These are phyloP conservation scores for Lasioglossum oenotherae DNA, from an alignment of 2,888 invertebrate species.

Conservation along the genomic window DNA sequence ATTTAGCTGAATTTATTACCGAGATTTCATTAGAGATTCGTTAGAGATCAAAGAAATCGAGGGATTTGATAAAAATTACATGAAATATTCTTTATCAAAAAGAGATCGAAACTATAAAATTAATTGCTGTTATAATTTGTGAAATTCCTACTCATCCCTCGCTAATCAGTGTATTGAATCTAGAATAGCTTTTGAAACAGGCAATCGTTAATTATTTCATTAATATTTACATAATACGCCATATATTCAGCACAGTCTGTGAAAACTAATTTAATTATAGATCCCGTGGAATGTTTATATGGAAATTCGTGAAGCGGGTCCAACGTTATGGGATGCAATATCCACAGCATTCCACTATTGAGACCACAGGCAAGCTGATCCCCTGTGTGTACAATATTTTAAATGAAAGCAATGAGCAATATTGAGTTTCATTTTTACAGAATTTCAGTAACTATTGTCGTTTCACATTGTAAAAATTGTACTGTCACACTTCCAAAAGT, in stretches of 20 bases:
- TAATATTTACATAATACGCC: constrained; percentile 86
- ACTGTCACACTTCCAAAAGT: not conserved
- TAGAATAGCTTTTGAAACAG: not conserved
- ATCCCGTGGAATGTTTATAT: constrained; percentile 84
- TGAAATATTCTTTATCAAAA: not conserved
- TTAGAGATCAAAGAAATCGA: not conserved
- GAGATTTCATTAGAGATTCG: no score
- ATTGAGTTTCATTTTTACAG: not conserved
- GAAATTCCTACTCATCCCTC: not conserved
- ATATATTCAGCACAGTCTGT: constrained; percentile 86
- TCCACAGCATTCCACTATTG: constrained; percentile 86
- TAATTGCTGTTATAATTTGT: not conserved
- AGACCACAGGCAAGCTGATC: constrained; percentile 86
- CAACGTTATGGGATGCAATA: constrained; percentile 87
- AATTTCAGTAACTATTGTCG: not conserved
- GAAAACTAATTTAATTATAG: constrained; percentile 86
- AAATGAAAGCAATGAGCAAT: not conserved
- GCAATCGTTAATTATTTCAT: not conserved
- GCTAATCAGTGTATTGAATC: not conserved
- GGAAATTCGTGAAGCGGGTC: constrained; percentile 84
- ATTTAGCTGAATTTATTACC: no score
- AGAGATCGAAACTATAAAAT: not conserved
- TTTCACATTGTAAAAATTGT: not conserved
- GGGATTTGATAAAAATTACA: not conserved
- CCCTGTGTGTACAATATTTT: constrained; percentile 53